A percentile compares a stretch with the other conserved stretches of the same genome.
These are phyloP conservation scores for Rhagonycha lutea DNA, from an alignment of 2,888 invertebrate species.

Conservation along the genomic window DNA sequence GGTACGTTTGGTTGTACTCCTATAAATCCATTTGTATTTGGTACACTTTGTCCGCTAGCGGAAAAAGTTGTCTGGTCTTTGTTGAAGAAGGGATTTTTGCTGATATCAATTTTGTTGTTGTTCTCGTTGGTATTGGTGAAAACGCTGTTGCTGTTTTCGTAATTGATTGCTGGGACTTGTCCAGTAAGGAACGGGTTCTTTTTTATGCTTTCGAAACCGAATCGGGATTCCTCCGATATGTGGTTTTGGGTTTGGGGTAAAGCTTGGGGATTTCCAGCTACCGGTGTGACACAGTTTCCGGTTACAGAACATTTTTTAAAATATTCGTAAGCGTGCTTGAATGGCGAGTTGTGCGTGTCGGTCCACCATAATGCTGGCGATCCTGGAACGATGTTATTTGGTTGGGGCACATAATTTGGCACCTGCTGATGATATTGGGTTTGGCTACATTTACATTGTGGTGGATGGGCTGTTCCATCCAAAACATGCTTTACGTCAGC, in stretches of 20 bases:
- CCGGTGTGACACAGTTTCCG: constrained; percentile 40
- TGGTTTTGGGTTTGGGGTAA: not conserved
- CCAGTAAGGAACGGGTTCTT: constrained; percentile 50
- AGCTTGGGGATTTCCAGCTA: not conserved
- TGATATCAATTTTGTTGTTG: constrained; percentile 34
- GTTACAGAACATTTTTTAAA: constrained; percentile 49
- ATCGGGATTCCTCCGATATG: not conserved
- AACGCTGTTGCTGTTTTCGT: not conserved
- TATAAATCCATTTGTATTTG: constrained; percentile 46
- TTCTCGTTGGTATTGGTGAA: not conserved
- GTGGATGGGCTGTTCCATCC: constrained; percentile 39
- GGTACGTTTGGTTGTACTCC: constrained; percentile 50
- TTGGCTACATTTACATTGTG: constrained; percentile 42
- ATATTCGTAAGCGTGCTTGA: constrained; percentile 57
- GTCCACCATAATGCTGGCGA: constrained; percentile 64
- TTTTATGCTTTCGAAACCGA: constrained; percentile 40
- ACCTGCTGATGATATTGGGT: constrained; percentile 44
- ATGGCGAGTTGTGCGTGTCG: constrained; percentile 60
- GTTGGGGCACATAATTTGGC: not conserved
- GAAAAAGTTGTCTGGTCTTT: constrained; percentile 30
- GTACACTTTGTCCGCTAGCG: constrained; percentile 46
- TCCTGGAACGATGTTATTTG: constrained; percentile 47
- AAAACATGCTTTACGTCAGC: constrained; percentile 45
- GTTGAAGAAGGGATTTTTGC: constrained; percentile 45
- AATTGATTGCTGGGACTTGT: constrained; percentile 41